Percentiles rank a stretch among this genome's conserved stretches.
These are phyloP conservation scores for Caiman crocodilus DNA, from an alignment of 2,797 vertebrate species.

Conservation along the genomic window DNA sequence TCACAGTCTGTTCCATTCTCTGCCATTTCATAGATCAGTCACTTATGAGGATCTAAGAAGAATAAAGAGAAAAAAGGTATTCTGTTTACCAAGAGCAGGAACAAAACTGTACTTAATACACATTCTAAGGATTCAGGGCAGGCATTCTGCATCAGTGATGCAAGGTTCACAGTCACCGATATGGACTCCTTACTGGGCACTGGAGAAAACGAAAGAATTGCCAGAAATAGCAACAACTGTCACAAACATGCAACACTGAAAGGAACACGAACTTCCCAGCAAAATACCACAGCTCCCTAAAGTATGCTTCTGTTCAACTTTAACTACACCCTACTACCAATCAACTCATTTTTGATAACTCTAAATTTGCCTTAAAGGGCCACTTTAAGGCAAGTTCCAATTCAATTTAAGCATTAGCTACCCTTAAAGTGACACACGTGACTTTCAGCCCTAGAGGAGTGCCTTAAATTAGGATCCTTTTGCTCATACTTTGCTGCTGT, in stretches of 20 bases:
- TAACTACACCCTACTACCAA: background rate
- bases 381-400: background rate
- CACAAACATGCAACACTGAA: conserved; percentile 61
- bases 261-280: conserved; percentile 7
- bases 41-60: conserved; percentile 76
- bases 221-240: conserved; percentile 12
- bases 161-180: background rate
- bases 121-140: background rate
- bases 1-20: conserved; percentile 95
- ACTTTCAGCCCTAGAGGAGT: background rate
- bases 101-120: background rate
- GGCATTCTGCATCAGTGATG: conserved; percentile 13
- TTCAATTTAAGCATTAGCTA: background rate
- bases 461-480: background rate
- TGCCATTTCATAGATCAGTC: conserved; percentile 91
- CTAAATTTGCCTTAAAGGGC: background rate
- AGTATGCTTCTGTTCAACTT: background rate
- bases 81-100: background rate
- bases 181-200: background rate
- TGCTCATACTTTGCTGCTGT: background rate
- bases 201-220: conserved; percentile 25
- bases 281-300: conserved; percentile 24
- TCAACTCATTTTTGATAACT: conserved; percentile 37
- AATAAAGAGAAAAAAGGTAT: conserved; percentile 36
- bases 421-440: background rate